Evolutionary conservation across 2,113 vertebrate genomes (phyloP), one percentile per base, ranked within the genome.

Genomic region (Amblyopsis rosae): DNA sequence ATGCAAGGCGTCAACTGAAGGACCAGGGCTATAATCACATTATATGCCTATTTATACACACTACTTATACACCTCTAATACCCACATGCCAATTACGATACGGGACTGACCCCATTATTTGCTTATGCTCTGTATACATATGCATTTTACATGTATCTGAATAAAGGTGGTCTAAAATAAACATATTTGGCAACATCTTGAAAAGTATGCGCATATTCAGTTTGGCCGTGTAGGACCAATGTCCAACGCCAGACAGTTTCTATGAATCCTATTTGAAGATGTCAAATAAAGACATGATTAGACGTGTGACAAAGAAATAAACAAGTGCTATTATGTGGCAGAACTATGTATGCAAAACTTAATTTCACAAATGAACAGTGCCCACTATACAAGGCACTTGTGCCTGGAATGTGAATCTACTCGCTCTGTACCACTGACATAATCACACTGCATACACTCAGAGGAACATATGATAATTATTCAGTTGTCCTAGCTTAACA

Each of bases 21-120:
- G 45, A 9, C 55, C 69, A 73, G 35, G 59, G 60, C 46, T 65
- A 16, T 62, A 82, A 86, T 81, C 83, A 81, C 59, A 75, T 84
- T 81, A 82, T 66, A 59, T 72, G 62, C 15, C 80, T 82, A 76
- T 86, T 79, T 84, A 86, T 82, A 77, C 49, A 41, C 35, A 41
- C 5, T 41, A 41, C 7, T 41, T 41, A 41, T 8, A 19, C 66
- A 70, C 49, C 53, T 65, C 60, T 85, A 80, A 82, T 72, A 83
- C 73, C 75, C 47, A 62, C 48, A 73, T 60, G 62, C 62, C 51
- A 58, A 55, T 51, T 12, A 15, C 41, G 47, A 47, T 41, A 50
- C 54, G 19, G 5, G 33, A 51, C 68, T 55, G 62, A 65, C 32
- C 59, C 55, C 17, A 47, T 12, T 41, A 4, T 49, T n/a, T 54